Base-by-base conservation (phyloP, 2,888 invertebrate genomes). In the Epinotia ramella region DNA sequence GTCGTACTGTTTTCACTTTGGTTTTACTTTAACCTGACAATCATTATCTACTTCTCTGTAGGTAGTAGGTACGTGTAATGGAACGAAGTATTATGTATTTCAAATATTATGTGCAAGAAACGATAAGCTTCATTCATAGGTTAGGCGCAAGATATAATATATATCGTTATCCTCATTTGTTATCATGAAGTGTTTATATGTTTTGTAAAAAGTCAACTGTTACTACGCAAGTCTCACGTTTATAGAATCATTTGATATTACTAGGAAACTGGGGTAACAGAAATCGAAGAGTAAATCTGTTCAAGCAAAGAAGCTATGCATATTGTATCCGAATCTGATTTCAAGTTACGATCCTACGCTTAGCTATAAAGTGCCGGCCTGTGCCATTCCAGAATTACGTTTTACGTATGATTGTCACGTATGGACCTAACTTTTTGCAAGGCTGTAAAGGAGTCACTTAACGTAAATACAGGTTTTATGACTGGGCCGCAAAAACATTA, bases 1-100 rank as follows among this genome's bases (percentile, higher is more conserved):
- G 83, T 82, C 85, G 85, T 84, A 88, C 87, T 83, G 83, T 83
- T 84, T 87, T 87, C 86, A 87, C 83, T 83, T 81, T 81, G 79
- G 80, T 83, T 83, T 81, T 80, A 81, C 80, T 40, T 40, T 40
- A 9, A 28, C 12, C 18, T 16, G 16, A 28, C 49, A 0, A 66
- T 66, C 57, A 57, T 20, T 18, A 57, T 9, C 20, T 20, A 57
- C 57, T 53, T 53, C 6, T 5, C 53, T 53, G 53, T n/a, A n/a
- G n/a, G n/a, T n/a, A n/a, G n/a, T n/a, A n/a, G n/a, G n/a, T n/a
- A 53, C 53, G 53, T 53, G n/a, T n/a, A 16, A 16, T n/a, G 53
- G 16, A 53, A 16, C 16, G 49, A 16, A n/a, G 53, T 53, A 53
- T 7, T 7, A 53, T 16, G 16, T 13, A 49, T 46, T 12, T 44